Evolutionary conservation across 1,140 invertebrate species (phyloP), one percentile per base, ranked within the genome.

Genomic region (Sarcophaga bullata): DNA sequence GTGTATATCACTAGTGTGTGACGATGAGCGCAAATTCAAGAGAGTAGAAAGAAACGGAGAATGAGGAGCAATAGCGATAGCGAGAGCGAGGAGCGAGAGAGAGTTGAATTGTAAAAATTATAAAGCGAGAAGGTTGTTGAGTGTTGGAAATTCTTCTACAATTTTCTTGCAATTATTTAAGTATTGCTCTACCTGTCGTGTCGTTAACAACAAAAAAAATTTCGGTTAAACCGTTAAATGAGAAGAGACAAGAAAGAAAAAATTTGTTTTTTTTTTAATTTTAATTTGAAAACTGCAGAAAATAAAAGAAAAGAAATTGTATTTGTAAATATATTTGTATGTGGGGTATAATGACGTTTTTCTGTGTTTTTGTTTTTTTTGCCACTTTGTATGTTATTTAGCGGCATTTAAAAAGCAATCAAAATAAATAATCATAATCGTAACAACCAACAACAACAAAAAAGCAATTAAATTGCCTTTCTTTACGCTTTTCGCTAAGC

Each of bases 181-280:
- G 75, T 78, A 19, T 78, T 78, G 75, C 75, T 78, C 75, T 78
- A 78, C 75, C 75, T 78, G 75, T 78, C 75, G 75, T 78, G 48
- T 50, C 75, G 75, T 50, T 78, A 78, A 78, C 75, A 78, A 76
- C 73, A 76, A 78, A 48, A 76, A 78, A 48, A 17, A 10, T 78
- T 78, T 78, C 8, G n/a, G n/a, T 49, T 17, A 19, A 78, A 19
- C 19, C 75, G 75, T 19, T 78, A 17, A 25, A 68, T 25, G 62
- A 68, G 19, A 68, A 78, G 48, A 50, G 75, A 50, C n/a, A n/a
- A n/a, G 13, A n/a, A 1, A 62, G 19, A 72, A 72, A 25, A 6
- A 72, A 76, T n/a, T 49, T 76, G n/a, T 46, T 58, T 58, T 58
- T 58, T 58, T 58, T 58, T 13, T 58, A 2, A 15, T 62, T 17